Evolutionary conservation across 2,797 vertebrate genomes (phyloP).

Genomic region (Phyllotis vaccarum): DNA sequence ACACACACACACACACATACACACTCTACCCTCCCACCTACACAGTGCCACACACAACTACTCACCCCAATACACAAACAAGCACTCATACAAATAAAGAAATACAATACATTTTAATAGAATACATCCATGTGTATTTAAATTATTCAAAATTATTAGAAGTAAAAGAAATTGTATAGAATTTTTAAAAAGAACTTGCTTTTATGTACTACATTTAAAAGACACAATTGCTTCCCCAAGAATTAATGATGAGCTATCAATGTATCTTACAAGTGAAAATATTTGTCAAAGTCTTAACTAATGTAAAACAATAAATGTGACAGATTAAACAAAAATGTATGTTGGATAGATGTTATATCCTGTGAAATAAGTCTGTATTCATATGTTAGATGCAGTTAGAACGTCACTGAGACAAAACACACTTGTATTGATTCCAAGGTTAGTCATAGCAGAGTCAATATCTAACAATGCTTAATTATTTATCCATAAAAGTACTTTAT

Average conservation of each 20-base stretch:
- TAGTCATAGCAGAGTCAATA: neutral
- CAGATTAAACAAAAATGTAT: neutral
- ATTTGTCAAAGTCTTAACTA: neutral
- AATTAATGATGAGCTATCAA: slow-evolving; percentile 18
- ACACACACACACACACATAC: neutral
- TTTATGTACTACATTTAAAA: neutral
- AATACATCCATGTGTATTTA: slow-evolving; percentile 1
- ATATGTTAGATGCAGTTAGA: neutral
- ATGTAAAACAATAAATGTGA: slow-evolving; percentile 14
- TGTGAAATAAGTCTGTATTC: slow-evolving; percentile 5
- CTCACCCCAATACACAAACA: neutral
- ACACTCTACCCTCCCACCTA: neutral
- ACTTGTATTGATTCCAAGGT: neutral
- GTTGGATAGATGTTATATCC: neutral
- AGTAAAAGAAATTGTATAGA: slow-evolving; percentile 26
- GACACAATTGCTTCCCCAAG: neutral
- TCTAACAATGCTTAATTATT: neutral
- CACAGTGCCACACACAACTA: neutral
- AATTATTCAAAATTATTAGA: slow-evolving; percentile 29
- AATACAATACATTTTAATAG: neutral
- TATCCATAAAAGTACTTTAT: neutral
- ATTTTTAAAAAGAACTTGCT: slow-evolving; percentile 17
- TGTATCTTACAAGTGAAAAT: neutral
- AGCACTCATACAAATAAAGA: neutral
- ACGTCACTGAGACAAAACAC: neutral